phyloP scores from a whole-genome alignment of 1,140 invertebrate genomes.

The Lasioglossum albipes region DNA sequence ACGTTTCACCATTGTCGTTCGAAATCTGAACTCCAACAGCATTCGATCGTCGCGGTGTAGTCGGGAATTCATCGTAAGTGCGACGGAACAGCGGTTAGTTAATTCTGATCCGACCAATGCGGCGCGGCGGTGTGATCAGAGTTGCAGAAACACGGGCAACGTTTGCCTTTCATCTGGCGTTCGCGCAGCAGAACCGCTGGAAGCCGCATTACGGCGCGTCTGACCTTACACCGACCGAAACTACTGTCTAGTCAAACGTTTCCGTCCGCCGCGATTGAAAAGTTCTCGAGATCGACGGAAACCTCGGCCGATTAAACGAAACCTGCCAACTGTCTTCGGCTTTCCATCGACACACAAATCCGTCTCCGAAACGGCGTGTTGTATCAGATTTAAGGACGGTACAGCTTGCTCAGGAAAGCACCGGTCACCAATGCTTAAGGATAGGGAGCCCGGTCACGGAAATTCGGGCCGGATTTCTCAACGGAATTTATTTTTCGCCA shows the following conservation, averaged over 20 bases:
- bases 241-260: slow-evolving; percentile 23
- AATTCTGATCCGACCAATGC: background rate
- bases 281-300: slow-evolving; percentile 10
- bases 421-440: too few species aligned
- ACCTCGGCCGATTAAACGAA: background rate
- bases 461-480: too few species aligned
- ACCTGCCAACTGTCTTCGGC: background rate
- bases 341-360: too few species aligned
- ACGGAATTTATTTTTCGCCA: too few species aligned
- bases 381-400: too few species aligned
- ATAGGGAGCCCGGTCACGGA: too few species aligned
- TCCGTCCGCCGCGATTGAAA: slow-evolving; percentile 5
- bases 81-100: background rate
- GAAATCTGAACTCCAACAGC: too few species aligned
- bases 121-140: background rate
- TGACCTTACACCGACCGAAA: slow-evolving; percentile 24
- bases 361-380: too few species aligned
- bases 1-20: too few species aligned
- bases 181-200: background rate
- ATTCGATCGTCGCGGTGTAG: too few species aligned
- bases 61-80: too few species aligned
- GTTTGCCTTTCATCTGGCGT: background rate
- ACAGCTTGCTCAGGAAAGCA: too few species aligned
- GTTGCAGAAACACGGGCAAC: background rate
- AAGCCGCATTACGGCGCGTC: slow-evolving; percentile 21